phyloP scores from a whole-genome alignment of 2,113 vertebrate genomes.

The Halichoerus grypus region DNA sequence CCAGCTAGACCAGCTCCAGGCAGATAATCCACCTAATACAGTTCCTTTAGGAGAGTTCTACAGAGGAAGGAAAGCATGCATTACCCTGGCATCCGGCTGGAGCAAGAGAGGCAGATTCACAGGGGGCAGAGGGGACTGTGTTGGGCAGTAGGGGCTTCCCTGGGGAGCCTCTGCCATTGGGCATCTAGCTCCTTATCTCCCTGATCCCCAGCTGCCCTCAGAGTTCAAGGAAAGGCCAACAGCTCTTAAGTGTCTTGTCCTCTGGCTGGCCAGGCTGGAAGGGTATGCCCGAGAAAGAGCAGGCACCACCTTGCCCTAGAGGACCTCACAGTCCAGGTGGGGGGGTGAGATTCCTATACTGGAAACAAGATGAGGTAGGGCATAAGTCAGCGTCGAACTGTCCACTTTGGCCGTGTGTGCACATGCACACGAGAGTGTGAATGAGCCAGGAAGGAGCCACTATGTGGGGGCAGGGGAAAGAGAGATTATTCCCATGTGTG shows the following conservation, averaged over 20 bases:
- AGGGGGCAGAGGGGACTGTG: background rate
- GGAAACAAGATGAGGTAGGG: slow-evolving; percentile 62
- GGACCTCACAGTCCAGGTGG: background rate
- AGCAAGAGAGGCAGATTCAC: background rate
- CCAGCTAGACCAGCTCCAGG: background rate
- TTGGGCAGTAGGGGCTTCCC: background rate
- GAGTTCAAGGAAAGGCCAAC: background rate
- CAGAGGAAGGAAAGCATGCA: background rate
- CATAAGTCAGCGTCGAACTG: slow-evolving; percentile 17
- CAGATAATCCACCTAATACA: background rate
- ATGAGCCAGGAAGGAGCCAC: slow-evolving; percentile 34
- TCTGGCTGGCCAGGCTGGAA: background rate
- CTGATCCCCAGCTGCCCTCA: background rate
- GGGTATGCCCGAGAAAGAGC: background rate
- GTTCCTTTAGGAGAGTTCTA: background rate
- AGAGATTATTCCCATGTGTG: background rate
- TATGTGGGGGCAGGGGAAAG: background rate
- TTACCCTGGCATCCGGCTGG: background rate
- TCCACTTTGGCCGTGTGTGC: background rate
- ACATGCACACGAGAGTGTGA: background rate
- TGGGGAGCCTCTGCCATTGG: background rate
- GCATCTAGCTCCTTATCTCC: background rate
- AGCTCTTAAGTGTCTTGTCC: background rate
- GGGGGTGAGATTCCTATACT: slow-evolving; percentile 53
- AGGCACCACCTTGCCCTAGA: background rate